Base-by-base conservation (phyloP, 2,888 invertebrate species). In the Globia sparganii region DNA sequence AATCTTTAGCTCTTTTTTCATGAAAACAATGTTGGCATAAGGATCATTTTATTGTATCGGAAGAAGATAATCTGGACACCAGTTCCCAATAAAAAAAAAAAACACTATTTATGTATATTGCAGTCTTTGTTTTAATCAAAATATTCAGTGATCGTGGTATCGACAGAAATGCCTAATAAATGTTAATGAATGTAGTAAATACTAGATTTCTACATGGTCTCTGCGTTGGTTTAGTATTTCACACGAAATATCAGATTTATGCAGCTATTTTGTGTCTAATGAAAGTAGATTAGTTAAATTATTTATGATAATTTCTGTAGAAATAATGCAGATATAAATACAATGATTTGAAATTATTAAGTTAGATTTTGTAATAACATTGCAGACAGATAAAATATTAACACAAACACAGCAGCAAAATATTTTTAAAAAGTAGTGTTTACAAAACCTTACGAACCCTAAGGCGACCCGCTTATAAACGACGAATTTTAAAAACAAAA, bases 401-500 rank as follows among this genome's bases (percentile, higher is more conserved):
- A n/a, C n/a, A n/a, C n/a, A n/a, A n/a, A n/a, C n/a, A 18, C 15
- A 34, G 28, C 21, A 68, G 21, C n/a, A 40, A 18, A 11, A 18
- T 25, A 9, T 11, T 15, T 28, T 18, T n/a, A 0, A 46, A 31
- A 9, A 37, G 2, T 15, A 40, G 4, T 59, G 40, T 70, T 62
- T 67, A 64, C 13, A 66, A 72, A 66, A 67, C 53, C n/a, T 64
- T 43, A 62, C 31, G 37, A 75, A 62, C 25, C 13, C 11, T 37
- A 15, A 49, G 8, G 15, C 64, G 83, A 79, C 73, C 87, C 37
- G 71, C 25, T 58, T 72, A 65, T 46, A 53, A 58, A 76, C 58
- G 87, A 49, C 66, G 88, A 87, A 87, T 75, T 34, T 34, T 1
- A 46, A 31, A 46, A 62, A 71, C 3, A 64, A 53, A 69, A 62